Conservation (phyloP, 2,797 vertebrate species). For the Periparus ater region DNA sequence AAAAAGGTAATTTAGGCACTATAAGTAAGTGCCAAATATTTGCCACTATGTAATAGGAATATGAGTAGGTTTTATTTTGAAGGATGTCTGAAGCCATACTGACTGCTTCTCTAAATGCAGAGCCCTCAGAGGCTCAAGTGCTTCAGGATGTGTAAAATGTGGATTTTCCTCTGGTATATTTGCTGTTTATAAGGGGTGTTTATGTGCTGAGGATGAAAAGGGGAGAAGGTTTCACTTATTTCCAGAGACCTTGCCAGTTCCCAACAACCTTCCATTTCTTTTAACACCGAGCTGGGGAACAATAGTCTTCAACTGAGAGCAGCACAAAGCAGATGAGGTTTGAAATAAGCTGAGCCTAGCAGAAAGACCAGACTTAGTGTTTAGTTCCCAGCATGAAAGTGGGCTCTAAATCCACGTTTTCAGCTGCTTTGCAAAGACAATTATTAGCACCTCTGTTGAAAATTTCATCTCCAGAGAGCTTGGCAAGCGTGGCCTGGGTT, state of each 20-base stretch:
- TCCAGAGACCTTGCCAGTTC: constrained; percentile 48
- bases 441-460: neutral
- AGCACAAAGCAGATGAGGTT: neutral
- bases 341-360: neutral
- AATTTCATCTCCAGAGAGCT: neutral
- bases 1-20: neutral
- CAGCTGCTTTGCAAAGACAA: neutral
- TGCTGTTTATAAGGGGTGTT: constrained; percentile 63
- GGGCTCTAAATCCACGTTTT: neutral
- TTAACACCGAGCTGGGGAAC: neutral
- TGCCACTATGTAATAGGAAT: constrained; percentile 1
- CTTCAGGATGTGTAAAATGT: constrained; percentile 67
- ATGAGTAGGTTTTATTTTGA: constrained; percentile 1
- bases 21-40: constrained; percentile 40
- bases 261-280: neutral
- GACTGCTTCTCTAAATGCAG: constrained; percentile 40
- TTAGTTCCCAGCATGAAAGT: neutral
- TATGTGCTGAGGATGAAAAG: constrained; percentile 33
- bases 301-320: neutral
- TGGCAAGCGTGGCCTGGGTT: neutral
- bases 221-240: constrained; percentile 39
- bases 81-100: neutral
- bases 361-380: neutral
- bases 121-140: constrained; percentile 39
- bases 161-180: constrained; percentile 57